Evolutionary conservation across 2,888 invertebrate species (phyloP).

Genomic region (Ypsolopha scabrella): DNA sequence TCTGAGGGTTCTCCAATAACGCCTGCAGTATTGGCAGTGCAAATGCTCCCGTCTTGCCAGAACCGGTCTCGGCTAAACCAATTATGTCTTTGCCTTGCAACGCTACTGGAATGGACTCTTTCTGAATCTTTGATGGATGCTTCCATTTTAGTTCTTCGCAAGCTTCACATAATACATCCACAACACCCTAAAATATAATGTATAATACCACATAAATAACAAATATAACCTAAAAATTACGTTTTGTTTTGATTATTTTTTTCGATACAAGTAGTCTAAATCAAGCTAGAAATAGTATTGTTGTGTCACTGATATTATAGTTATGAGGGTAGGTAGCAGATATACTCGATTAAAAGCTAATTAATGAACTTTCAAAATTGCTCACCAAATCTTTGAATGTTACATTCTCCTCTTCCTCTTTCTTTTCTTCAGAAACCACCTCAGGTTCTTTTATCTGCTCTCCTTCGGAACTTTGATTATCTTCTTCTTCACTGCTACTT

Average conservation of each 20-base stretch:
- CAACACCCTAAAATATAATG: constrained; percentile 78
- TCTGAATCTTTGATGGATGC: constrained; percentile 93
- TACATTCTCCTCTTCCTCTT: constrained; percentile 34
- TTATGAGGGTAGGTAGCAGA: no score
- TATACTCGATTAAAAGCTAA: no score
- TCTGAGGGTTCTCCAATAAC: constrained; percentile 89
- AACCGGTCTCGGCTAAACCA: constrained; percentile 84
- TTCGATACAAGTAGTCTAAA: background rate
- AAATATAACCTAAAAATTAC: constrained; percentile 24
- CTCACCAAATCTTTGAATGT: constrained; percentile 62
- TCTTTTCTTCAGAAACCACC: constrained; percentile 9
- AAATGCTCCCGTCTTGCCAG: constrained; percentile 98
- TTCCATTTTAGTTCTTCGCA: constrained; percentile 96
- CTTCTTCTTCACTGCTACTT: constrained; percentile 27
- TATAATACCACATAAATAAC: background rate
- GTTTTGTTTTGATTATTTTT: background rate
- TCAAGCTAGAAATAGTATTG: background rate
- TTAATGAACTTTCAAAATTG: background rate
- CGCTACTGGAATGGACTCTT: constrained; percentile 92
- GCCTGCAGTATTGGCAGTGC: constrained; percentile 95
- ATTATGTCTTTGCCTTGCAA: constrained; percentile 82
- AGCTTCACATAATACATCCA: constrained; percentile 91
- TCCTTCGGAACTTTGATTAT: constrained; percentile 22
- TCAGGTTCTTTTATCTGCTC: constrained; percentile 18
- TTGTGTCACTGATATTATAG: no score